These are phyloP conservation scores for Zaprionus kolodkinae DNA, from an alignment of 1,140 invertebrate species.

Conservation along the genomic window DNA sequence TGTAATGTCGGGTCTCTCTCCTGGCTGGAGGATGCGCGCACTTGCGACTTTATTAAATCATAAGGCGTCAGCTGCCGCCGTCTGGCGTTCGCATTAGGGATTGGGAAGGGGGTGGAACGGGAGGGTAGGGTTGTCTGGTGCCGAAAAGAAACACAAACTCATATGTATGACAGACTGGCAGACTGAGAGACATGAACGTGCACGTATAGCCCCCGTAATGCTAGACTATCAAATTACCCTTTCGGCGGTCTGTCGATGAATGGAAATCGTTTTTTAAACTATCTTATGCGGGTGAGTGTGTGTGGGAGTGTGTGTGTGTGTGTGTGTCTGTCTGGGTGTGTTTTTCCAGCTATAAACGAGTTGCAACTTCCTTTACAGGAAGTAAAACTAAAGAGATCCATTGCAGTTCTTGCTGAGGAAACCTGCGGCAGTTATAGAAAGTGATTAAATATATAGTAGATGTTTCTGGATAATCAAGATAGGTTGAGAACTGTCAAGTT, in stretches of 20 bases:
- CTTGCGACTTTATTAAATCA: slow-evolving; percentile 76
- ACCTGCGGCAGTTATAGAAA: background rate
- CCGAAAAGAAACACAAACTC: slow-evolving; percentile 14
- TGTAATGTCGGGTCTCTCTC: slow-evolving; percentile 1
- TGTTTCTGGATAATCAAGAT: too few species aligned
- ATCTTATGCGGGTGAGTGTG: background rate
- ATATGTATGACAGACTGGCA: slow-evolving; percentile 6
- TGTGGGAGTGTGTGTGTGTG: background rate
- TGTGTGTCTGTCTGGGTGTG: slow-evolving; percentile 1
- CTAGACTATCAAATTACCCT: slow-evolving; percentile 13
- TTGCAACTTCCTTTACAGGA: background rate
- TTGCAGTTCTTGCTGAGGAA: background rate
- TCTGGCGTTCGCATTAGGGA: slow-evolving; percentile 60
- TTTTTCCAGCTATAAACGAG: background rate
- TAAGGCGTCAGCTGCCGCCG: slow-evolving; percentile 73
- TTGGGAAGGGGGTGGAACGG: background rate
- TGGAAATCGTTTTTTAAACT: slow-evolving; percentile 17
- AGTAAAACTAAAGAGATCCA: background rate
- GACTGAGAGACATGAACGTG: background rate
- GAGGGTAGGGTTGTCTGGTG: background rate
- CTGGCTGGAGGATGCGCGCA: slow-evolving; percentile 38
- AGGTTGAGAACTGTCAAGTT: too few species aligned
- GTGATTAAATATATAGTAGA: background rate
- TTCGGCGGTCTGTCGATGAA: slow-evolving; percentile 8
- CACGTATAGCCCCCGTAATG: slow-evolving; percentile 1